A percentile compares a stretch with the other conserved stretches of the same genome.
These are phyloP conservation scores for Dysmachus trigonus DNA, from an alignment of 2,888 invertebrate species.

Conservation along the genomic window DNA sequence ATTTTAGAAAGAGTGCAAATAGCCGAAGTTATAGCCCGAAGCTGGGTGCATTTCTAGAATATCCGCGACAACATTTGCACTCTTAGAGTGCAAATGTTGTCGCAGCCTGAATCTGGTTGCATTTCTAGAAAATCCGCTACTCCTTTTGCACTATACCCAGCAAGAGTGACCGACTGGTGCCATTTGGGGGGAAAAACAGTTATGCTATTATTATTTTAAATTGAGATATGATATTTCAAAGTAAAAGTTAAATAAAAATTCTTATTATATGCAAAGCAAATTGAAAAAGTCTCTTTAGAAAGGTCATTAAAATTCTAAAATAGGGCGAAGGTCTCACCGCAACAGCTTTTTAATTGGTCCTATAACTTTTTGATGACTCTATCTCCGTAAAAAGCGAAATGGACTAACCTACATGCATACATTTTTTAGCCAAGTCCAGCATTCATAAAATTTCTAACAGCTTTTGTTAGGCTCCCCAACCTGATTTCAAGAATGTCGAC, in stretches of 20 bases:
- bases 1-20: too few species aligned
- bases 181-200: too few species aligned
- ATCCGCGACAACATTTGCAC: too few species aligned
- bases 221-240: too few species aligned
- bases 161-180: too few species aligned
- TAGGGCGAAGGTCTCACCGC: not conserved
- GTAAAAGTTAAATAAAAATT: not conserved
- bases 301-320: not conserved
- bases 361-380: not conserved
- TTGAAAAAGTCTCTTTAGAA: not conserved
- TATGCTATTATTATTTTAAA: too few species aligned
- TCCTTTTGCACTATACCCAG: too few species aligned
- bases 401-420: not conserved
- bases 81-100: too few species aligned
- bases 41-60: too few species aligned
- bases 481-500: not conserved
- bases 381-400: not conserved
- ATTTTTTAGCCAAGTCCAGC: not conserved
- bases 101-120: too few species aligned
- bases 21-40: too few species aligned
- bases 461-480: not conserved
- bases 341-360: not conserved
- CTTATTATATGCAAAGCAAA: not conserved
- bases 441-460: not conserved
- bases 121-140: too few species aligned